Conservation (phyloP, 2,797 vertebrate genomes). For the Mergus octosetaceus region DNA sequence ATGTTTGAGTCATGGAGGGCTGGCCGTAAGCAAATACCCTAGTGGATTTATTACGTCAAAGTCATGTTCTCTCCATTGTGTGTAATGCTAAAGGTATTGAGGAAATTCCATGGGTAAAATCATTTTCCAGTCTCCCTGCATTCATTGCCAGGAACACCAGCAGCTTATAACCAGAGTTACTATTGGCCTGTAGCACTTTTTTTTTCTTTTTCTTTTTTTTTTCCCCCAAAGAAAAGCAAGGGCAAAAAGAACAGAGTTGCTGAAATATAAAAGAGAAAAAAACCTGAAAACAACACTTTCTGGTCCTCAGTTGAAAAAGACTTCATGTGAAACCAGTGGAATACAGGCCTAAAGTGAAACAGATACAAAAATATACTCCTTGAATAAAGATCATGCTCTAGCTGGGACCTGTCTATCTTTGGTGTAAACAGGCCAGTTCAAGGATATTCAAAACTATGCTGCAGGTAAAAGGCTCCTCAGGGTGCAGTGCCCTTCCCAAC, state of each 20-base stretch:
- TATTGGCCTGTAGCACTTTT: not conserved
- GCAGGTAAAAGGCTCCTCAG: not conserved
- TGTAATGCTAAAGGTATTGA: slow-evolving; percentile 55
- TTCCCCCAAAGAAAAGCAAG: not conserved
- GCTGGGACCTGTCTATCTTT: not conserved
- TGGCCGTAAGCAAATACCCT: slow-evolving; percentile 59
- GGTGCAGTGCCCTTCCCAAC: not conserved
- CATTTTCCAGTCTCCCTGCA: not conserved
- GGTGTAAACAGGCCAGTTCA: not conserved
- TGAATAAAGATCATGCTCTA: not conserved
- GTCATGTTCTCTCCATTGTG: slow-evolving; percentile 23
- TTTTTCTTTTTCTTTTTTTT: not conserved
- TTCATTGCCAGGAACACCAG: slow-evolving; percentile 27
- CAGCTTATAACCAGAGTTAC: not conserved
- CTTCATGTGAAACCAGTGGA: not conserved
- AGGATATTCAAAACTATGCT: not conserved
- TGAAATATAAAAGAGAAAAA: not conserved
- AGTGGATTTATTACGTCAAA: slow-evolving; percentile 45
- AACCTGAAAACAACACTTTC: not conserved
- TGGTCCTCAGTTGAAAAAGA: not conserved
- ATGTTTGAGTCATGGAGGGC: slow-evolving; percentile 18
- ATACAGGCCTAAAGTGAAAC: not conserved
- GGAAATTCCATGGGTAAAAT: slow-evolving; percentile 59
- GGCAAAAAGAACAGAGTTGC: not conserved
- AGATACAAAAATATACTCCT: not conserved